Conservation (phyloP, 2,797 vertebrate species). For the Poeciliopsis presidionis region DNA sequence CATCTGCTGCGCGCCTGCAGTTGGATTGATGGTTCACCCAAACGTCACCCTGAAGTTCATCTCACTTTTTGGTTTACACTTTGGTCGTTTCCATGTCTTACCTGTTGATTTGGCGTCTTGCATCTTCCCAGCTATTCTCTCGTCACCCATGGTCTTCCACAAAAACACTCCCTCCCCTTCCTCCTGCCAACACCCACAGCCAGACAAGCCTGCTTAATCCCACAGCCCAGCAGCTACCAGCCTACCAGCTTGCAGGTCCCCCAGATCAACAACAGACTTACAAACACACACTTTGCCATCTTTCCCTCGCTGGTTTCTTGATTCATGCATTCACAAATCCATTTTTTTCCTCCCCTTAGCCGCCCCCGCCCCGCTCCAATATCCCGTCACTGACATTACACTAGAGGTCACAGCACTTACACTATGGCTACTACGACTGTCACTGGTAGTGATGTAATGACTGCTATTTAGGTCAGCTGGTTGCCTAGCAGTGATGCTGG, state of each 20-base stretch:
- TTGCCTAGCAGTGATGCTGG: conserved; percentile 75
- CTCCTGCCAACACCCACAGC: conserved; percentile 71
- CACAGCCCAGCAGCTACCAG: conserved; percentile 73
- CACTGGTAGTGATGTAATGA: conserved; percentile 70
- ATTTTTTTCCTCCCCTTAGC: not conserved
- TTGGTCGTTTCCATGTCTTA: not conserved
- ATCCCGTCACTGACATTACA: conserved; percentile 60
- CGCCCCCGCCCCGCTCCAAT: not conserved
- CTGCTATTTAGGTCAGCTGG: conserved; percentile 81
- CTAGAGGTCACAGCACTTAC: conserved; percentile 71
- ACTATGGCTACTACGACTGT: conserved; percentile 69
- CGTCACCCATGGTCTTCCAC: conserved; percentile 63
- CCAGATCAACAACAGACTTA: conserved; percentile 72
- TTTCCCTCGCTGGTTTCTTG: conserved; percentile 26
- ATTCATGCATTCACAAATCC: conserved; percentile 26
- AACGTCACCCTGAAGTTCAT: conserved; percentile 10
- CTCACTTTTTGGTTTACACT: not conserved
- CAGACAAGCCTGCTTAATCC: conserved; percentile 84
- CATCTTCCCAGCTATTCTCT: conserved; percentile 44
- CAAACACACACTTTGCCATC: conserved; percentile 38
- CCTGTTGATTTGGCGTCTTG: conserved; percentile 2
- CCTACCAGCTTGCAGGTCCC: conserved; percentile 74
- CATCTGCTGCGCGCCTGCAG: conserved; percentile 80
- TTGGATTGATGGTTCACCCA: conserved; percentile 39
- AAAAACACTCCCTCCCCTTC: conserved; percentile 74